Percentiles rank a stretch among this genome's conserved stretches.
Conservation (phyloP, 2,113 vertebrate genomes). For the Nibea albiflora region DNA sequence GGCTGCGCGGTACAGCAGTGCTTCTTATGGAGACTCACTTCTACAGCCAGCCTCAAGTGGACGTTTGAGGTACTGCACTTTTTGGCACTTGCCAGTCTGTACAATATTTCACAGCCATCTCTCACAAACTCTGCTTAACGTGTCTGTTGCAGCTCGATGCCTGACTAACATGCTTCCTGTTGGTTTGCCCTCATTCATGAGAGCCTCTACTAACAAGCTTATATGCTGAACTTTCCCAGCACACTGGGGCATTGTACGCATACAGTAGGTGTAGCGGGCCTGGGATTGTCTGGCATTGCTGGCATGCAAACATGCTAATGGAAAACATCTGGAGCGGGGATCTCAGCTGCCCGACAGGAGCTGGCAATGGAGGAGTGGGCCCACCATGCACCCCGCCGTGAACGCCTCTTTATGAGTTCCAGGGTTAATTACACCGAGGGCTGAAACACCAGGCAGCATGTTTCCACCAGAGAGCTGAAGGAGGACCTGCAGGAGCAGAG, state of each 20-base stretch:
- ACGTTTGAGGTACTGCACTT: too few species aligned
- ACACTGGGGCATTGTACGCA: slow-evolving; percentile 61
- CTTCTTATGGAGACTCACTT: too few species aligned
- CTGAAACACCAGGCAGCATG: slow-evolving; percentile 52
- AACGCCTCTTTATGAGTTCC: slow-evolving; percentile 72
- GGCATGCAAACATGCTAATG: slow-evolving; percentile 65
- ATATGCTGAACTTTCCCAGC: neutral
- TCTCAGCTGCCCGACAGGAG: slow-evolving; percentile 66
- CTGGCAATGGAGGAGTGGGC: slow-evolving; percentile 60
- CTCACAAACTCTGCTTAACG: neutral
- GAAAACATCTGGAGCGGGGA: slow-evolving; percentile 72
- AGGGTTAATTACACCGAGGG: slow-evolving; percentile 69
- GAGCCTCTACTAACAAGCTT: slow-evolving; percentile 22
- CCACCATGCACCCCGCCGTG: slow-evolving; percentile 38
- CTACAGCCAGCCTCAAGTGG: too few species aligned
- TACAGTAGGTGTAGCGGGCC: slow-evolving; percentile 60
- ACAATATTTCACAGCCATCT: too few species aligned
- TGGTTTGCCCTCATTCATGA: slow-evolving; percentile 7
- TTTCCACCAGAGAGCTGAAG: slow-evolving; percentile 57
- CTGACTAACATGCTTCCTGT: slow-evolving; percentile 9
- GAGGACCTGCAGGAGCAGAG: slow-evolving; percentile 63
- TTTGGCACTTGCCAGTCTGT: too few species aligned
- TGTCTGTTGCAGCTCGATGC: neutral
- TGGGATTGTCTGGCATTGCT: slow-evolving; percentile 48
- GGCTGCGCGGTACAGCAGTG: too few species aligned